Percentiles rank a stretch among this genome's conserved stretches.
Evolutionary conservation across 1,140 invertebrate species (phyloP).

Genomic region (Trinorchestia longiramus): DNA sequence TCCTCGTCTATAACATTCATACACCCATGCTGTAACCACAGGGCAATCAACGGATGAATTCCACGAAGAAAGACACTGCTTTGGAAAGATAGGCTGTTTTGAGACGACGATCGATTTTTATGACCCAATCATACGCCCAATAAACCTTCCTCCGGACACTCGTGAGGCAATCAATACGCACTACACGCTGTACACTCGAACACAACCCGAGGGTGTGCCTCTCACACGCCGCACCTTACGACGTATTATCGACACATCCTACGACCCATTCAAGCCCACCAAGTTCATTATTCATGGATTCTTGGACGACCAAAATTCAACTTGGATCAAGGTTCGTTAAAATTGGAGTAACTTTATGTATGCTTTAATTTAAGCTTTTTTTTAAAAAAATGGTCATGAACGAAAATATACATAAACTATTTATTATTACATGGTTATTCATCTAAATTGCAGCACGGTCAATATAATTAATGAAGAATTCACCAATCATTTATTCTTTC

Average conservation of each 20-base stretch:
- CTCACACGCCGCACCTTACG: slow-evolving; percentile 49
- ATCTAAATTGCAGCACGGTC: background rate
- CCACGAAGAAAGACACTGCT: slow-evolving; percentile 57
- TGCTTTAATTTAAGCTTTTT: background rate
- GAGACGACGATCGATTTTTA: slow-evolving; percentile 57
- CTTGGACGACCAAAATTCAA: slow-evolving; percentile 56
- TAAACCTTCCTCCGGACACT: slow-evolving; percentile 62
- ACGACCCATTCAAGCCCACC: slow-evolving; percentile 53
- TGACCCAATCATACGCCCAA: slow-evolving; percentile 62
- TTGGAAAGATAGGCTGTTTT: slow-evolving; percentile 63
- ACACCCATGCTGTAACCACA: background rate
- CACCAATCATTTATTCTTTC: background rate
- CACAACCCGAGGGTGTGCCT: slow-evolving; percentile 51
- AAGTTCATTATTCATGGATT: slow-evolving; percentile 64
- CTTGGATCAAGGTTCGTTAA: slow-evolving; percentile 59
- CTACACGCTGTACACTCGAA: slow-evolving; percentile 53
- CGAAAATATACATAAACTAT: too few species aligned
- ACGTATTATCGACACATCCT: slow-evolving; percentile 55
- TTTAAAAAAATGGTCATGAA: too few species aligned
- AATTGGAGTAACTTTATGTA: background rate
- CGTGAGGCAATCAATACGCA: slow-evolving; percentile 58
- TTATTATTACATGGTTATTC: background rate
- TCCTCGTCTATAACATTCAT: too few species aligned
- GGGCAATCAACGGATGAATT: slow-evolving; percentile 48
- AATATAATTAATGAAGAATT: background rate